These are phyloP conservation scores for Nyctibius grandis DNA, from an alignment of 2,797 vertebrate genomes.

Conservation along the genomic window DNA sequence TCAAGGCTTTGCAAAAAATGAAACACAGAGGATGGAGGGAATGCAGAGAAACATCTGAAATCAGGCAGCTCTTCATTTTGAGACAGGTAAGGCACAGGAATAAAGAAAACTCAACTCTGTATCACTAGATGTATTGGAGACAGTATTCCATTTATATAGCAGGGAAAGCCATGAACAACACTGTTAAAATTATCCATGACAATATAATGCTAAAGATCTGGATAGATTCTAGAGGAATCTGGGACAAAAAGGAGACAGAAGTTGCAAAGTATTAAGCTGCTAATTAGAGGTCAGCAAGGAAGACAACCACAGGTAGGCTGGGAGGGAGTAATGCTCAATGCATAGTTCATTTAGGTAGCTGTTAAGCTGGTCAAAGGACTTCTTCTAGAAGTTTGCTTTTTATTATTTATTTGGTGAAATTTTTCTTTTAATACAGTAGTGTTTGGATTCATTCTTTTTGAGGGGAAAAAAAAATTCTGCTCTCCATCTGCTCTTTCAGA, in stretches of 20 bases:
- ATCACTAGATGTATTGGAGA: background rate
- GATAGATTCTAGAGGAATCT: background rate
- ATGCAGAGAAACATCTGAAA: background rate
- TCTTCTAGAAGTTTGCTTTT: background rate
- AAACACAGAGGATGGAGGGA: background rate
- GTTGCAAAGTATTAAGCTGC: background rate
- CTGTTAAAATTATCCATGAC: background rate
- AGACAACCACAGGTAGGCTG: background rate
- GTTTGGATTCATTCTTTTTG: background rate
- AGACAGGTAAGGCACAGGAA: background rate
- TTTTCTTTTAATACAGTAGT: background rate
- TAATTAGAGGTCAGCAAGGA: background rate
- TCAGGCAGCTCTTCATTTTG: background rate
- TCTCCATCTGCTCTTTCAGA: accelerated
- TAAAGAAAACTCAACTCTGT: background rate
- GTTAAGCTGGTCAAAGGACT: background rate
- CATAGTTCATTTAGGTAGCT: background rate
- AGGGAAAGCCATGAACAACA: background rate
- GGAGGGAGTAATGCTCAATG: background rate
- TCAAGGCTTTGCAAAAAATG: background rate
- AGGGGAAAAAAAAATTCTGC: too few relatives aligned
- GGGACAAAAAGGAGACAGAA: background rate
- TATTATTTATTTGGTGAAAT: accelerated
- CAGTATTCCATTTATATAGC: background rate
- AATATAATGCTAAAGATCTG: background rate